Conservation (phyloP, 1,140 invertebrate genomes). For the Aphaenogaster rudis region DNA sequence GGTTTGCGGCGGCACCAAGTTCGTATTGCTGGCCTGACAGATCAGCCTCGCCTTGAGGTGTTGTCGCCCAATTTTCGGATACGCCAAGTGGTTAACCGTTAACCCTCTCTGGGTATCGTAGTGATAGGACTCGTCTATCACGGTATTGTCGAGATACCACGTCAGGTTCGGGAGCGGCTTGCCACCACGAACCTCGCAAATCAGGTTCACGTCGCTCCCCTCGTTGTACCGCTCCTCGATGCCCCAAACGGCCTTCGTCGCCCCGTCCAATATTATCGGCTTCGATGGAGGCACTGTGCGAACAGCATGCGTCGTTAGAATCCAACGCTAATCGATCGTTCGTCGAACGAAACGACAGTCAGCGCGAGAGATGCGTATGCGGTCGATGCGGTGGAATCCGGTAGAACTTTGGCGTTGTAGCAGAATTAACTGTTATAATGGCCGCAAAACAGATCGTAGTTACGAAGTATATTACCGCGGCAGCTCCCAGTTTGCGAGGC, state of each 20-base stretch:
- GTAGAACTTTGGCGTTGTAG: conserved; percentile 44
- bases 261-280: conserved; percentile 88
- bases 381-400: conserved; percentile 34
- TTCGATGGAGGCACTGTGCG: conserved; percentile 85
- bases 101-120: conserved; percentile 89
- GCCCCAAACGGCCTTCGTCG: conserved; percentile 83
- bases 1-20: conserved; percentile 91
- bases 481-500: conserved; percentile 46
- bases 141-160: conserved; percentile 94
- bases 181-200: conserved; percentile 89
- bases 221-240: conserved; percentile 88
- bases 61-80: conserved; percentile 91
- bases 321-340: conserved; percentile 69
- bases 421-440: conserved; percentile 60
- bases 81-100: conserved; percentile 92
- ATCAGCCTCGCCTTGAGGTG: conserved; percentile 93
- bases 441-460: conserved; percentile 54
- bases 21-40: conserved; percentile 95
- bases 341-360: conserved; percentile 46
- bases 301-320: conserved; percentile 68
- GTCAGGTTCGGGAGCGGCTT: conserved; percentile 92
- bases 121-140: conserved; percentile 94
- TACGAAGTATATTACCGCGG: conserved; percentile 52
- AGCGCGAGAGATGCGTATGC: conserved; percentile 31
- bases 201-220: conserved; percentile 87